phyloP scores from a whole-genome alignment of 1,140 invertebrate species.

The Macrobrachium rosenbergii region DNA sequence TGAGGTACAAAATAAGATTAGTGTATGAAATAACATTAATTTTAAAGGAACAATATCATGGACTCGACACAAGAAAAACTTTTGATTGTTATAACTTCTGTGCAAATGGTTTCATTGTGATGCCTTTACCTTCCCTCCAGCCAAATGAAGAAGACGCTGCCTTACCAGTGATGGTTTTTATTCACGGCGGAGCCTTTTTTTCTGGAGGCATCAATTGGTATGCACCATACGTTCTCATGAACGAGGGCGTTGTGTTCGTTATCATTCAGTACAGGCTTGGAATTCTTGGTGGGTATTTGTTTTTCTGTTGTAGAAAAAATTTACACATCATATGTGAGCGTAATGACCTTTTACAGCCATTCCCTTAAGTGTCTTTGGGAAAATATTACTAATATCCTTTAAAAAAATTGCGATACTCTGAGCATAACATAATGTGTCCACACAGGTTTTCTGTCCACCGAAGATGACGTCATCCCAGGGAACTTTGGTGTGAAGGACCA shows the following conservation, averaged over 20 bases:
- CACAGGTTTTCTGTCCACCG: slow-evolving; percentile 35
- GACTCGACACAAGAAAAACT: neutral
- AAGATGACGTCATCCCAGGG: slow-evolving; percentile 41
- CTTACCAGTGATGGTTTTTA: slow-evolving; percentile 7
- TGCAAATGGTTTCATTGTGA: too few relatives aligned
- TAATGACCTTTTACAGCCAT: neutral
- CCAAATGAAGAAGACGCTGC: slow-evolving; percentile 2
- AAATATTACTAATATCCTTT: neutral
- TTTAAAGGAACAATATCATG: neutral
- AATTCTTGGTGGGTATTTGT: neutral
- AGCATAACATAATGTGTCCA: neutral
- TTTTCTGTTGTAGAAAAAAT: neutral
- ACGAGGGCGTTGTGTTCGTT: slow-evolving; percentile 3
- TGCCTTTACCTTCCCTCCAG: neutral
- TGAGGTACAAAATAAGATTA: too few relatives aligned
- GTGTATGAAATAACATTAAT: neutral
- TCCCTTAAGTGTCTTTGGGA: neutral
- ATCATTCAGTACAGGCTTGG: slow-evolving; percentile 17
- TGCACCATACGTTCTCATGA: slow-evolving; percentile 2
- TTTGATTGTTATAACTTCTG: too few relatives aligned
- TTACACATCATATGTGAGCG: too few relatives aligned
- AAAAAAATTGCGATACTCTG: neutral
- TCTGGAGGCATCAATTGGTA: neutral
- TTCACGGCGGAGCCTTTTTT: neutral
- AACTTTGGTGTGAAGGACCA: slow-evolving; percentile 44